Evolutionary conservation across 2,888 invertebrate genomes (phyloP), one percentile per base, ranked within the genome.

Genomic region (Volucella bombylans): DNA sequence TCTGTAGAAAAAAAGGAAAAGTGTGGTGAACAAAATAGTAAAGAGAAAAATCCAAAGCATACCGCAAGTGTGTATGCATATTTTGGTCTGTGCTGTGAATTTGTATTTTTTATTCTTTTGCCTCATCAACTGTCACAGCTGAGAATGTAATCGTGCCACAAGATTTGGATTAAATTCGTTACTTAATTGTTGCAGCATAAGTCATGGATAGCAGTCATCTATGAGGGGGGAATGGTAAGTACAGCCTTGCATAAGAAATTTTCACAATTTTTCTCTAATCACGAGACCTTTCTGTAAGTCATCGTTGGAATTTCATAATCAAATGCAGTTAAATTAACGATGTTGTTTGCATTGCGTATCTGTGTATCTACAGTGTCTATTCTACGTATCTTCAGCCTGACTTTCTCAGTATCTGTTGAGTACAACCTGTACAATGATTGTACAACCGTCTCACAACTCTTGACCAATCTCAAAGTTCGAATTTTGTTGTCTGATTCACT

Each of bases 11-110:
- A 80, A 54, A 68, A 54, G 64, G 59, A 73, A 78, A 80, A 74
- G 74, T 67, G 83, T 83, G 83, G 83, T 83, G 80, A 83, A 83
- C 6, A 31, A 76, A 69, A 15, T 52, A 49, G 23, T 12, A 52
- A 55, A 12, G 45, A 57, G 64, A 55, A 65, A 45, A n/a, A n/a
- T 45, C 11, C 41, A 55, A 47, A 57, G 52, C 43, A 67, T 39
- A 39, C 50, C 59, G 59, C 72, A 69, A 83, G 69, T 83, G 83
- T 83, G 80, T 83, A 80, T 80, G 80, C 69, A 80, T 71, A 72
- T 50, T 57, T 57, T 49, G 23, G 12, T 65, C 15, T 12, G 18
- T 45, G 39, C 12, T 64, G 4, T 52, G 6, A 31, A 47, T 31
- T 31, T 6, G 31, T 62, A 12, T 39, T 15, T 62, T 41, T 62